A percentile compares a stretch with the other conserved stretches of the same genome.
Evolutionary conservation across 2,113 vertebrate genomes (phyloP).

Genomic region (Pardalotus punctatus): DNA sequence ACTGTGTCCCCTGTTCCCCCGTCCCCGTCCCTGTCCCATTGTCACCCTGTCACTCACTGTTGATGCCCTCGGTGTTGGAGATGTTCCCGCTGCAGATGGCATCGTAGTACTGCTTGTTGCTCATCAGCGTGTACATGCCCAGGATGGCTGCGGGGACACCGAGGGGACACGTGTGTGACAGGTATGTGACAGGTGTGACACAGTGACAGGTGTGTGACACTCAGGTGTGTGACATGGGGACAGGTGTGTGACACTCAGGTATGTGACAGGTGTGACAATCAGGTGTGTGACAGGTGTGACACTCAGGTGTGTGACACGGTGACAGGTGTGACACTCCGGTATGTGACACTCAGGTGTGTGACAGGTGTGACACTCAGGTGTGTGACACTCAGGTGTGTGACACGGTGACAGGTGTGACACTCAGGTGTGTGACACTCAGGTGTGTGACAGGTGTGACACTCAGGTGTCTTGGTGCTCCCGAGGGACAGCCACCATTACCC

Average conservation of each 20-base stretch:
- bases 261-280: not conserved
- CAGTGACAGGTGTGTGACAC: not conserved
- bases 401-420: too few relatives aligned
- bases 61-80: conserved; percentile 93
- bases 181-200: not conserved
- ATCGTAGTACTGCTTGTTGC: conserved; percentile 98
- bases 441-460: too few relatives aligned
- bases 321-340: not conserved
- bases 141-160: conserved; percentile 72
- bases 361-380: not conserved
- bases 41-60: conserved; percentile 80
- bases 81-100: conserved; percentile 89
- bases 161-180: not conserved
- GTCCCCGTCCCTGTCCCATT: too few relatives aligned
- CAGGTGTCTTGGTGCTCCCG: not conserved
- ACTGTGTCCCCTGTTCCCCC: too few relatives aligned
- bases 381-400: too few relatives aligned
- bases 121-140: conserved; percentile 98
- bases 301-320: too few relatives aligned
- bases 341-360: not conserved
- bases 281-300: not conserved
- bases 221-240: not conserved
- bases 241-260: not conserved
- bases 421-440: too few relatives aligned
- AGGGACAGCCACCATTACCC: not conserved